These are phyloP conservation scores for Triplophysa siluroides DNA, from an alignment of 2,113 vertebrate species.

Conservation along the genomic window DNA sequence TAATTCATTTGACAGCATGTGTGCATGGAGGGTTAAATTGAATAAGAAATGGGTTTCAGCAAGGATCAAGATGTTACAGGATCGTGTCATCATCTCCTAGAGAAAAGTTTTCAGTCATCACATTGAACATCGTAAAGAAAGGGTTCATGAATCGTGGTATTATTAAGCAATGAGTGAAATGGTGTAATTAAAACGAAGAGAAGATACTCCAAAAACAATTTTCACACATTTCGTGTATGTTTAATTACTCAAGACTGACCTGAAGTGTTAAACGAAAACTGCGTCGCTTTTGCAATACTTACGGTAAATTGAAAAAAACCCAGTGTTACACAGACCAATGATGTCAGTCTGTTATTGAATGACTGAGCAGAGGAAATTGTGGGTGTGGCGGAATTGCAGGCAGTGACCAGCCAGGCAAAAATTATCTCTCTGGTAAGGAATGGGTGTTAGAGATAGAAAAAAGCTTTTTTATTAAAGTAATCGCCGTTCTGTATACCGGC, in stretches of 20 bases:
- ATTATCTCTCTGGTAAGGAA: constrained; percentile 36
- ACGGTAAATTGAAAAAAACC: constrained; percentile 73
- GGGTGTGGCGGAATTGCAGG: constrained; percentile 78
- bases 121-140: background rate
- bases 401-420: constrained; percentile 81
- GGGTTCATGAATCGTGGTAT: no score
- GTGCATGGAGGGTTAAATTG: background rate
- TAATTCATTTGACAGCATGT: constrained; percentile 1
- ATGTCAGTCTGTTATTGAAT: constrained; percentile 94
- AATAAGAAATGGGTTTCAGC: no score
- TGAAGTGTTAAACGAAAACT: constrained; percentile 13
- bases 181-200: background rate
- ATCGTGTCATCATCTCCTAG: constrained; percentile 60
- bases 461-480: background rate
- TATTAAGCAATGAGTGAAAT: no score
- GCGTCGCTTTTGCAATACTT: constrained; percentile 72
- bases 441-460: constrained; percentile 10
- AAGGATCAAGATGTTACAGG: background rate
- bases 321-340: constrained; percentile 83
- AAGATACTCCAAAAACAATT: background rate
- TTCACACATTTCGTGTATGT: background rate
- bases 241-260: background rate
- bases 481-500: background rate
- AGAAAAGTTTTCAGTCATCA: background rate
- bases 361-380: constrained; percentile 85